Conservation (phyloP, 2,113 vertebrate genomes). For the Reinhardtius hippoglossoides region DNA sequence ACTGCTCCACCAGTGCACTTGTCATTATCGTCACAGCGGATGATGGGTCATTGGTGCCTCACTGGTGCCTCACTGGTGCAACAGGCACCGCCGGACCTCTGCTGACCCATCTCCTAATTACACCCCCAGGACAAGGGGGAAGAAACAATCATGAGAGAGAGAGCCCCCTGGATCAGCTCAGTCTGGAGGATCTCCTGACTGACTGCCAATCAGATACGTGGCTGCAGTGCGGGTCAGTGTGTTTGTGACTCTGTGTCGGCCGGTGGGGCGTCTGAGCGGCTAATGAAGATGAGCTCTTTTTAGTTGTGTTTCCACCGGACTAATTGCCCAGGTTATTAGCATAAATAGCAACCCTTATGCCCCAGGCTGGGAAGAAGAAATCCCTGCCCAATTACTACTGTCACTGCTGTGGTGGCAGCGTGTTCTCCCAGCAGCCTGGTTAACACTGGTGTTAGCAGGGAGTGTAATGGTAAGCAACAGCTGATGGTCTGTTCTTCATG, state of each 20-base stretch:
- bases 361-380: constrained; percentile 68
- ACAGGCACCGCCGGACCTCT: constrained; percentile 61
- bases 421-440: constrained; percentile 69
- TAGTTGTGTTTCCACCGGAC: constrained; percentile 69
- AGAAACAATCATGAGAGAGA: constrained; percentile 45
- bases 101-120: constrained; percentile 76
- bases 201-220: constrained; percentile 45
- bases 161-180: constrained; percentile 25
- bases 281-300: constrained; percentile 73
- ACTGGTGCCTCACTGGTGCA: constrained; percentile 56
- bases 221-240: constrained; percentile 38
- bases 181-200: constrained; percentile 47
- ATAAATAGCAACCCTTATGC: constrained; percentile 77
- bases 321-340: constrained; percentile 82
- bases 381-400: constrained; percentile 84
- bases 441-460: constrained; percentile 56
- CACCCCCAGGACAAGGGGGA: constrained; percentile 68
- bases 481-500: constrained; percentile 41
- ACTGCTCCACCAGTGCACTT: constrained; percentile 39
- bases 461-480: constrained; percentile 50
- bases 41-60: constrained; percentile 76
- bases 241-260: constrained; percentile 27
- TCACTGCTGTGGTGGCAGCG: constrained; percentile 52
- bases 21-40: constrained; percentile 67
- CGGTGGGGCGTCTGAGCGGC: constrained; percentile 18